Conservation (phyloP, 2,797 vertebrate species). For the Schizopygopsis pylzovi region DNA sequence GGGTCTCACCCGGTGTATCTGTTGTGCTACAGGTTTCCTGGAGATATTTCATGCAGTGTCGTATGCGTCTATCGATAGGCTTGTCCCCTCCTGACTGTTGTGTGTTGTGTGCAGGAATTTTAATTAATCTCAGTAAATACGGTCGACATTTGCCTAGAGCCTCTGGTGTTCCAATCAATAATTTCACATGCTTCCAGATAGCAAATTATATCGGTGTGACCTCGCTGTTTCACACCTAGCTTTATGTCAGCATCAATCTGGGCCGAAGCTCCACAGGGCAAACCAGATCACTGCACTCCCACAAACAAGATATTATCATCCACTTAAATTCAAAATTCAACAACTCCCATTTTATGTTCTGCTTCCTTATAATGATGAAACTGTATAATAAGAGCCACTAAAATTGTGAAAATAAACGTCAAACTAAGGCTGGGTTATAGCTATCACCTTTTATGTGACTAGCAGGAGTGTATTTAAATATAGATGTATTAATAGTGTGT, state of each 20-base stretch:
- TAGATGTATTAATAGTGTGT: background rate
- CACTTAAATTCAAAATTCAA: background rate
- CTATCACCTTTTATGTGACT: background rate
- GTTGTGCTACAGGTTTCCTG: conserved; percentile 20
- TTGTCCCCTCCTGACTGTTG: conserved; percentile 43
- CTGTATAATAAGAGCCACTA: background rate
- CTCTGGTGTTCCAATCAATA: conserved; percentile 72
- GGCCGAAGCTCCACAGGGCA: conserved; percentile 17
- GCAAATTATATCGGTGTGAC: conserved; percentile 69
- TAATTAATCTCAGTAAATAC: conserved; percentile 78
- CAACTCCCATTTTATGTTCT: background rate
- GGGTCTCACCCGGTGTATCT: background rate
- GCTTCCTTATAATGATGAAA: background rate
- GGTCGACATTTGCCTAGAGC: conserved; percentile 74
- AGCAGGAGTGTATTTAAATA: background rate
- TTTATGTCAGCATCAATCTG: conserved; percentile 30
- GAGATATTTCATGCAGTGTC: conserved; percentile 47
- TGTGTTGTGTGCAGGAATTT: conserved; percentile 65
- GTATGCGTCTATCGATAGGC: conserved; percentile 16
- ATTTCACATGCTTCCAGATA: conserved; percentile 66
- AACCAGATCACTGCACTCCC: conserved; percentile 3
- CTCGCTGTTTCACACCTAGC: conserved; percentile 38
- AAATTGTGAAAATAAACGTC: background rate
- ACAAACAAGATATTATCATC: conserved; percentile 25
- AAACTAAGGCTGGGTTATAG: background rate